Evolutionary conservation across 1,140 invertebrate species (phyloP), one percentile per base, ranked within the genome.

Genomic region (Paramacrobiotus metropolitanus): DNA sequence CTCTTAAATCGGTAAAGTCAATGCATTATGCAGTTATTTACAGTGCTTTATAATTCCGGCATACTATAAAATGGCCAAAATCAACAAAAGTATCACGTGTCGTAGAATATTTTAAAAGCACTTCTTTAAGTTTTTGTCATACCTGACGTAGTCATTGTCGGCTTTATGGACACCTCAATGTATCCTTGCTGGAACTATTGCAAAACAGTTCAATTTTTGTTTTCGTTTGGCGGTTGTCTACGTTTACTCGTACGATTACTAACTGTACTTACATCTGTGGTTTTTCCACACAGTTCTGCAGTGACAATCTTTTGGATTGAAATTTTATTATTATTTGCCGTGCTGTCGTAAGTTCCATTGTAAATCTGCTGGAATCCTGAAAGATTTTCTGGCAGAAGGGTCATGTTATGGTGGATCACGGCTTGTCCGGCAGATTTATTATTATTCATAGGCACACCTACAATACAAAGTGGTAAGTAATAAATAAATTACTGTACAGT

Each of bases 321-420:
- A 9, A 24, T 24, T 28, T 55, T 55, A 24, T 55, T 55, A 15
- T 24, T 24, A 24, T 15, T 55, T 9, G 15, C 15, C 15, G 15
- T 24, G 24, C 4, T 40, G 9, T 40, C 15, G 48, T 55, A 55
- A 24, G 15, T 55, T 4, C 48, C 48, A 24, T 55, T 55, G 48
- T 20, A 55, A 15, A 55, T 28, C 24, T 55, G 15, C 24, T 55
- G 48, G 48, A 55, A 55, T 24, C 48, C 48, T 15, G 48, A 15
- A 55, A 24, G 15, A 28, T 28, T 55, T 24, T 55, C 15, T 0
- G 15, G 15, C 9, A 55, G 4, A 24, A 55, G 15, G 48, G 48
- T 55, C 48, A 24, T 55, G 48, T 55, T 55, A 9, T 15, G 48
- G 24, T 55, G 48, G 48, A 55, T 55, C 48, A 24, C 34, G n/a